These are phyloP conservation scores for Bombus pascuorum DNA, from an alignment of 1,140 invertebrate genomes.

Conservation along the genomic window DNA sequence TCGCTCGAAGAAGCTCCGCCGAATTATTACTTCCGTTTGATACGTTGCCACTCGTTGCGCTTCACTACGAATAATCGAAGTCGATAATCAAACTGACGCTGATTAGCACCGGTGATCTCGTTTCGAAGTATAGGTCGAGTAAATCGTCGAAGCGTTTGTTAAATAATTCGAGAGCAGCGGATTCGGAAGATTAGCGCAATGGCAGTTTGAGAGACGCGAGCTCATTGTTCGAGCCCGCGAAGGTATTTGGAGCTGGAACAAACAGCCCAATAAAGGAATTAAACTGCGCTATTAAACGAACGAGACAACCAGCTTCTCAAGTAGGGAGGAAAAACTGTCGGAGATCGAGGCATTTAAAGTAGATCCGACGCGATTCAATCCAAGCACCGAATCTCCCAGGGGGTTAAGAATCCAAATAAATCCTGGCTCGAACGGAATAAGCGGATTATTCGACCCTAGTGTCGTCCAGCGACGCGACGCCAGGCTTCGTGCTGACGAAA, in stretches of 20 bases:
- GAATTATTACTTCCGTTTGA: conserved; percentile 7
- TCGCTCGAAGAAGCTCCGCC: not conserved
- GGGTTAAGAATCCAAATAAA: conserved; percentile 55
- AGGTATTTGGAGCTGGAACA: conserved; percentile 9
- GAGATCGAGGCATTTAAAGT: conserved; percentile 36
- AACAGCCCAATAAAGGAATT: conserved; percentile 42
- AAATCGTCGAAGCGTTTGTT: not conserved
- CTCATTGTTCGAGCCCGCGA: not conserved
- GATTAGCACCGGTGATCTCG: not conserved
- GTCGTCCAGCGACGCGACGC: conserved; percentile 29
- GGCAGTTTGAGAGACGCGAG: not conserved
- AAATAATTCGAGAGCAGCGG: not conserved
- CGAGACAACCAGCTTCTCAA: not conserved
- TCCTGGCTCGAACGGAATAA: conserved; percentile 39
- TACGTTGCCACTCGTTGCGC: not conserved
- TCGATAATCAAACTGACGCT: not conserved
- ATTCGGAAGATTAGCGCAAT: not conserved
- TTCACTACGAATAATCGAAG: not conserved
- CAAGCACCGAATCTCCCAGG: not conserved
- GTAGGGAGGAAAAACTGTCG: not conserved
- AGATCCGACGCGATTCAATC: conserved; percentile 36
- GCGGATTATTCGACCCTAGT: conserved; percentile 42
- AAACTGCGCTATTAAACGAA: conserved; percentile 35
- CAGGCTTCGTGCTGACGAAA: conserved; percentile 9
- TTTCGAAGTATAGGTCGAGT: not conserved